Base-by-base conservation (phyloP, 2,888 invertebrate species). In the Acholoe squamosa region DNA sequence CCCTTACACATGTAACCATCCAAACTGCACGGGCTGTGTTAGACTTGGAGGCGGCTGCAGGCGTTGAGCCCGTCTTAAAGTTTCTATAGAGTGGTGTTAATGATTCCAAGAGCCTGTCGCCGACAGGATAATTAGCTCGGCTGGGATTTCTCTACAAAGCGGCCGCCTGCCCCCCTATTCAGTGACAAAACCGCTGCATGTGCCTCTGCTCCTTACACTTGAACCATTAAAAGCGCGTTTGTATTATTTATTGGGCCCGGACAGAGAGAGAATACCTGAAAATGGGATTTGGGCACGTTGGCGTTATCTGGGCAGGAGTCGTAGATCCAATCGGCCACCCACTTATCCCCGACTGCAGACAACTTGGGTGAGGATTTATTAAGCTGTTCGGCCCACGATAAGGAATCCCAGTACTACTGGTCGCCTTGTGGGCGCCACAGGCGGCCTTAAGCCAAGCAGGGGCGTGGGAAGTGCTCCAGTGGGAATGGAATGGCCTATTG, bases 311-410 rank as follows among this genome's bases (percentile, higher is more conserved):
- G 51, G 22, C 43, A 34, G 5, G 16, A 84, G 43, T 84, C 51
- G 33, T 51, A 84, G 84, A 51, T 51, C 43, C 43, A 51, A 84
- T 84, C 84, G 84, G 34, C n/a, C 33, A 5, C 22, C 22, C 43
- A 84, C 84, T 84, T 84, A 84, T 84, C 84, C 84, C 22, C 19
- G 43, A 86, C 16, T 56, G 86, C 52, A 52, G 86, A 86, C 56
- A 86, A 86, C 86, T 86, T 52, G 28, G 86, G 86, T 52, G 19
- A 51, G 19, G 86, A 52, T 52, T 54, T 56, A 54, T 54, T 52
- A 56, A 86, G 54, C 86, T 86, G 86, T 54, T 34, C 1, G 43
- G 19, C 43, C 5, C 3, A 84, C 43, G 84, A 84, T 84, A 84
- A 84, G 84, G 43, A 51, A 84, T 84, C 84, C 14, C 84, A 22